Evolutionary conservation across 2,797 vertebrate genomes (phyloP).

Genomic region (Ctenopoma multispine): DNA sequence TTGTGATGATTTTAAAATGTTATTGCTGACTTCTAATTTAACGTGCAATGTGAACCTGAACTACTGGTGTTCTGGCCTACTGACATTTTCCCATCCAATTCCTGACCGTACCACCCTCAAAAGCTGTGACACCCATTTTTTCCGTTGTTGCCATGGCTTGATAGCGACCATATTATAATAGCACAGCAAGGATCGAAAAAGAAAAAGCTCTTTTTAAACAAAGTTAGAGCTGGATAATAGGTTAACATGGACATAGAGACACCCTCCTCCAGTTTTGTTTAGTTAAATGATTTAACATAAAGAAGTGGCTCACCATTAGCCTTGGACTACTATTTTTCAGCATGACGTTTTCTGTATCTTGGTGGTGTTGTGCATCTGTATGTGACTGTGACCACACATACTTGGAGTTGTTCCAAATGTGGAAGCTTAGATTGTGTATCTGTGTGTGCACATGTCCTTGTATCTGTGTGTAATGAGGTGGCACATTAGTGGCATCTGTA

Average conservation of each 20-base stretch:
- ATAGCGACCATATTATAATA: constrained; percentile 1
- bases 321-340: constrained; percentile 39
- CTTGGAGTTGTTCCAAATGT: neutral
- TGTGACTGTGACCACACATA: constrained; percentile 2
- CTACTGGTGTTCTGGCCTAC: neutral
- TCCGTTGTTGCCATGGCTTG: neutral
- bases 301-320: constrained; percentile 21
- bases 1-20: neutral
- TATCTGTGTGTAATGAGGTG: constrained; percentile 68
- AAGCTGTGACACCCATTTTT: neutral
- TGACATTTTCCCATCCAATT: neutral
- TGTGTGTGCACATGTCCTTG: constrained; percentile 38
- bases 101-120: neutral
- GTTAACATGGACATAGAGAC: too few relatives aligned
- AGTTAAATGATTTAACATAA: constrained; percentile 27
- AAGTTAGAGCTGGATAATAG: neutral
- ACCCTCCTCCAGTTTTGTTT: too few relatives aligned
- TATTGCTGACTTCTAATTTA: neutral
- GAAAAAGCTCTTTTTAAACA: too few relatives aligned
- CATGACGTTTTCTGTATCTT: constrained; percentile 13
- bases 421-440: neutral
- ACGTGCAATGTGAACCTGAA: neutral
- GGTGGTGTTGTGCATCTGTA: constrained; percentile 9
- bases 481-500: constrained; percentile 68
- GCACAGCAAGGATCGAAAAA: neutral